Evolutionary conservation across 2,888 invertebrate species (phyloP), one percentile per base, ranked within the genome.

Genomic region (Cerceris ruficornis): DNA sequence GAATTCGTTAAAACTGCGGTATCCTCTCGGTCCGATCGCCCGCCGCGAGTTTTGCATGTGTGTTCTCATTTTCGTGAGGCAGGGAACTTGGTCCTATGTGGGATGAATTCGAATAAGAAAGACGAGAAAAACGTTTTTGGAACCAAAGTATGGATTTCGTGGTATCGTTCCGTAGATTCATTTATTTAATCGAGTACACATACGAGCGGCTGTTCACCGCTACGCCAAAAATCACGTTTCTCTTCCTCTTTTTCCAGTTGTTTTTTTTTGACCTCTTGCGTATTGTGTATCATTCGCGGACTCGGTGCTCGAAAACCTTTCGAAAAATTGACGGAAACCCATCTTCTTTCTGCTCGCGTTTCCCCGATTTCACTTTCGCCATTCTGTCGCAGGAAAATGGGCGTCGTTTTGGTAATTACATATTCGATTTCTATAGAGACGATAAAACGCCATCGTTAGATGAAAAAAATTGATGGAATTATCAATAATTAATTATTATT

Each of bases 41-140:
- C 77, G 75, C 66, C 77, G 81, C 82, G 76, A 85, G 73, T 75
- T 84, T 78, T 80, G 69, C 80, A 64, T 77, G 66, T 70, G 74
- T 83, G 69, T 71, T 71, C 70, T 67, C 39, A 65, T 60, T 67
- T 77, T 81, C 80, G 79, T 74, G 86, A 82, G 83, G 76, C 86
- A 85, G 85, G 85, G 86, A 88, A 82, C 84, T 90, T 90, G 90
- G 88, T 90, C 88, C 90, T 88, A 87, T 86, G 77, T 83, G 84
- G 77, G 82, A 74, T 82, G 83, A 84, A 66, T 76, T 80, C 79
- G 78, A 81, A 77, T 76, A 83, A 81, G 83, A 83, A 84, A 83
- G 82, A 77, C 72, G 85, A 78, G 83, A 80, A 72, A 77, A 82
- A 78, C 50, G 28, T 71, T 80, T 79, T 68, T 62, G 76, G 76